Conservation (phyloP, 2,797 vertebrate genomes). For the Austrolebias charrua region DNA sequence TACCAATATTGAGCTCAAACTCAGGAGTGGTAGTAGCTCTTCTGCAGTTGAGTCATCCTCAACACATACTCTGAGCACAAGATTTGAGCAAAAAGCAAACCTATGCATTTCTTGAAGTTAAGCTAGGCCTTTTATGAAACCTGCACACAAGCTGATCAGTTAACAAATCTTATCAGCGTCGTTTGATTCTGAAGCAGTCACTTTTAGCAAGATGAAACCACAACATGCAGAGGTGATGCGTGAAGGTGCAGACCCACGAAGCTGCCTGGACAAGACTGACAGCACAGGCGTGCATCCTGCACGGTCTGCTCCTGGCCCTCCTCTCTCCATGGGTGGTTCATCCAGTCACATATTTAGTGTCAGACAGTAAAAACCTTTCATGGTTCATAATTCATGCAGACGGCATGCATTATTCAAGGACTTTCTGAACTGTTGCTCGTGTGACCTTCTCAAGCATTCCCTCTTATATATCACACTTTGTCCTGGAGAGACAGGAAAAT, state of each 20-base stretch:
- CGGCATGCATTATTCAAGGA: conserved; percentile 70
- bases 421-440: conserved; percentile 70
- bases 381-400: conserved; percentile 78
- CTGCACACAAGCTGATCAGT: neutral
- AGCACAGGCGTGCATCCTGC: conserved; percentile 23
- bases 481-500: conserved; percentile 23
- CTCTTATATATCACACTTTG: conserved; percentile 31
- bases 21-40: no score
- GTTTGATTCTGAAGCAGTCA: no score
- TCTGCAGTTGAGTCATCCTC: no score
- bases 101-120: no score
- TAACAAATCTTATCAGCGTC: neutral
- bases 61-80: no score
- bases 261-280: conserved; percentile 17
- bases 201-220: neutral
- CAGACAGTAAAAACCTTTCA: conserved; percentile 76
- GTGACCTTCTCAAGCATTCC: conserved; percentile 65
- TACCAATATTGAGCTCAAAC: no score
- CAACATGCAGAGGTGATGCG: conserved; percentile 19
- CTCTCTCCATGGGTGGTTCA: conserved; percentile 41
- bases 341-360: conserved; percentile 64
- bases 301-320: conserved; percentile 18
- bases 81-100: no score
- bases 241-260: conserved; percentile 6
- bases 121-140: no score